Evolutionary conservation across 2,113 vertebrate genomes (phyloP).

Genomic region (Sterrhoptilus dennistouni): DNA sequence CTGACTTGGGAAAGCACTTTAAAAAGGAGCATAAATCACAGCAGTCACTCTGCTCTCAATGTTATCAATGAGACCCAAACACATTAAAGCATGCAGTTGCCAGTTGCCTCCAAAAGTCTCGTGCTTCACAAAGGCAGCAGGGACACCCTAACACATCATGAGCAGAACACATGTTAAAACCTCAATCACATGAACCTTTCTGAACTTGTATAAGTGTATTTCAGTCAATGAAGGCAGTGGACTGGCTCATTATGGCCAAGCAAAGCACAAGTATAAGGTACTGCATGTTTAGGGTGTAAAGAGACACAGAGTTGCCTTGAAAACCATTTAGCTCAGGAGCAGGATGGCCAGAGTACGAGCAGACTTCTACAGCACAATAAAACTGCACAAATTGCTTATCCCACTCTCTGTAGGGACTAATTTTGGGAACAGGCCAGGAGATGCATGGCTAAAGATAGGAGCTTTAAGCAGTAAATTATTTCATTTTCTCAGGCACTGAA

Average conservation of each 20-base stretch:
- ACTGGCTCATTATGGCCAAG: not conserved
- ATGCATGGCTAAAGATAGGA: not conserved
- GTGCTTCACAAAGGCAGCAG: not conserved
- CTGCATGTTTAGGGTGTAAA: rapidly evolving
- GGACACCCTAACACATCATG: not conserved
- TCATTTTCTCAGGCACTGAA: not conserved
- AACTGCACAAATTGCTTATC: not conserved
- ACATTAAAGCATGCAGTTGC: not conserved
- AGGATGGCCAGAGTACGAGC: not conserved
- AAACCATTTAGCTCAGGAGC: not conserved
- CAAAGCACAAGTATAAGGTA: not conserved
- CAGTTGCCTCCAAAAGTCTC: not conserved
- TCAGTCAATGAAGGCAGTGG: not conserved
- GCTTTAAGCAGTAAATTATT: not conserved
- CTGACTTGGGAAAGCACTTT: not conserved
- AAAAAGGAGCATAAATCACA: not conserved
- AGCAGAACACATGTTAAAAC: not conserved
- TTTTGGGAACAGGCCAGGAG: not conserved
- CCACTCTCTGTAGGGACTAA: not conserved
- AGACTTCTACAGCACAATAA: not conserved
- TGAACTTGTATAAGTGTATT: rapidly evolving
- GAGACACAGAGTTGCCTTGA: not conserved
- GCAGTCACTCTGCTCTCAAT: not conserved
- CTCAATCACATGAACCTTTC: not conserved
- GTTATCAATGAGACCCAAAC: not conserved